These are phyloP conservation scores for Anguilla pacifica DNA, from an alignment of 2,797 vertebrate genomes.

Conservation along the genomic window DNA sequence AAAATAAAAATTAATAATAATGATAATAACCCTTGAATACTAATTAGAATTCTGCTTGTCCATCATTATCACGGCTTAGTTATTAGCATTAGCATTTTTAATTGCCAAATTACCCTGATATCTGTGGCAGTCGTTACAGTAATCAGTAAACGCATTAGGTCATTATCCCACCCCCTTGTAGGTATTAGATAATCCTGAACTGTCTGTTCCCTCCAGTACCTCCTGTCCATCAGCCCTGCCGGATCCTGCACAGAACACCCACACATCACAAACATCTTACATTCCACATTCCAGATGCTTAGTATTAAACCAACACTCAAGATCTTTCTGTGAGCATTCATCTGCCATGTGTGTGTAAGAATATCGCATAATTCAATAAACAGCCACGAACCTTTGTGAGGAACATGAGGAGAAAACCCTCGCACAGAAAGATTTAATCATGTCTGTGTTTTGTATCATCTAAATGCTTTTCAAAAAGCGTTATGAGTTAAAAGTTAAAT, in stretches of 20 bases:
- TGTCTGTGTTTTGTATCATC: not conserved
- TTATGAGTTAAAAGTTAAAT: not conserved
- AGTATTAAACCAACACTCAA: not conserved
- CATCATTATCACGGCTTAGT: conserved; percentile 15
- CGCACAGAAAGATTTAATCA: not conserved
- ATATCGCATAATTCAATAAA: not conserved
- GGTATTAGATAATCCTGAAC: not conserved
- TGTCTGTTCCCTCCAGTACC: not conserved
- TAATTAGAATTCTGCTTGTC: not conserved
- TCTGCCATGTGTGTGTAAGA: not conserved
- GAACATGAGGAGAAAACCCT: not conserved
- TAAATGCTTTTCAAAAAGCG: not conserved
- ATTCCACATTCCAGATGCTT: not conserved
- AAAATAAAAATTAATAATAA: not conserved
- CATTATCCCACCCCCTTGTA: not conserved
- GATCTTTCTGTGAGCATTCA: not conserved
- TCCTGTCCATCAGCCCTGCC: not conserved
- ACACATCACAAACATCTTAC: not conserved
- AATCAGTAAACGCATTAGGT: not conserved
- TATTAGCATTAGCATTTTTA: not conserved
- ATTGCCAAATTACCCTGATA: conserved; percentile 7
- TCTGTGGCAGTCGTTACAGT: not conserved
- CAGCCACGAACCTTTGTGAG: not conserved
- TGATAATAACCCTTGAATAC: not conserved
- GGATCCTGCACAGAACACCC: not conserved